Evolutionary conservation across 1,140 invertebrate genomes (phyloP), one percentile per base, ranked within the genome.

Genomic region (Dysdera silvatica): DNA sequence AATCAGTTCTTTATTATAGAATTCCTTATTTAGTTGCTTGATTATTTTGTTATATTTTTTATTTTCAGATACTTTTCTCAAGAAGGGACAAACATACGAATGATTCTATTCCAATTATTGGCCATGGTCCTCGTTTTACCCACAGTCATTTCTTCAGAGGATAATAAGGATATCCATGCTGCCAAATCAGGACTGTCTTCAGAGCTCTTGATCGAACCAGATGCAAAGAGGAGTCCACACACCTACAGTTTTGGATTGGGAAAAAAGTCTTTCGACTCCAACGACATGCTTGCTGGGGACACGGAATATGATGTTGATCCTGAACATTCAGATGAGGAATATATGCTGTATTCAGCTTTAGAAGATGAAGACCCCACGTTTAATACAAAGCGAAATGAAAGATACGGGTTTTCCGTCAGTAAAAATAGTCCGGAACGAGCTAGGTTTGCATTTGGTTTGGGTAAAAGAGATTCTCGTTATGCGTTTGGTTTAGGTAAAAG

Each of bases 391-490:
- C 28, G 49, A n/a, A 57, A 66, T 33, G 31, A 37, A 7, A 66
- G 67, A n/a, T 68, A 67, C 40, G 55, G 63, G 16, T 68, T 68
- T 47, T 65, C 65, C 0, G 41, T 68, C n/a, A 65, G 67, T 16
- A 64, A 64, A 49, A 54, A 61, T 7, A 53, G 48, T 26, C 18
- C 47, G 14, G 40, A 29, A 28, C 24, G 35, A 5, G 24, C 49
- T 20, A 43, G 59, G 35, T 69, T 67, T 53, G 37, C 65, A n/a
- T 61, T 68, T 37, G 67, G 51, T 23, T 18, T 61, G 2, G 68
- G 66, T 4, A 69, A 69, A 57, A n/a, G 60, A 26, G 52, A 61
- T 12, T 23, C 52, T 23, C 43, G 63, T 24, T 64, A 52, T 57
- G 55, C 59, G 0, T 62, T 61, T 28, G 65, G 59, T 10, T 18